These are phyloP conservation scores for Podarcis muralis DNA, from an alignment of 2,113 vertebrate genomes.

Conservation along the genomic window DNA sequence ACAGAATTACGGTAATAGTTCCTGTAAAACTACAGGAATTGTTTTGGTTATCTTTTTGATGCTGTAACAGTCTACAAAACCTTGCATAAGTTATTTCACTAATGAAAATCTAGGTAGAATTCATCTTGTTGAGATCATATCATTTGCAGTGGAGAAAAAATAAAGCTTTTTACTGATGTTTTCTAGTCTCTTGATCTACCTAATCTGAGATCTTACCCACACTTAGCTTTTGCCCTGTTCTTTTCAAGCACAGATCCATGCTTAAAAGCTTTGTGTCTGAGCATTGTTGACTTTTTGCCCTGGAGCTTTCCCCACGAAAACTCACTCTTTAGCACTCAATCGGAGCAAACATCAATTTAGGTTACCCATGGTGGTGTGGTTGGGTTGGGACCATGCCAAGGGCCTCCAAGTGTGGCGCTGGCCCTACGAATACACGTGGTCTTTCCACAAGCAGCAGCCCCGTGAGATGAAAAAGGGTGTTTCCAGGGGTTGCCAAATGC, in stretches of 20 bases:
- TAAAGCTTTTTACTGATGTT: not conserved
- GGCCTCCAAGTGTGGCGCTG: too few relatives aligned
- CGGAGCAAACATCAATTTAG: too few relatives aligned
- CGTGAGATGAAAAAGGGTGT: not conserved
- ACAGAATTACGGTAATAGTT: not conserved
- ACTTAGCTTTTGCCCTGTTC: too few relatives aligned
- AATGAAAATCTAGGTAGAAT: not conserved
- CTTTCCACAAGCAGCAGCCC: not conserved
- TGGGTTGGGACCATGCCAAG: too few relatives aligned
- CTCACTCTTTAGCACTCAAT: too few relatives aligned
- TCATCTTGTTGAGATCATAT: not conserved
- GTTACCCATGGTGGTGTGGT: too few relatives aligned
- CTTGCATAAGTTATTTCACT: not conserved
- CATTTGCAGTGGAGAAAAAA: not conserved
- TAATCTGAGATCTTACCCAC: not conserved
- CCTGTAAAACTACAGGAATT: not conserved
- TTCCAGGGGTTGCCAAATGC: not conserved
- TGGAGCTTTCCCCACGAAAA: too few relatives aligned
- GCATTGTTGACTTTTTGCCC: too few relatives aligned
- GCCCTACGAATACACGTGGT: not conserved
- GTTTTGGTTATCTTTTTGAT: not conserved
- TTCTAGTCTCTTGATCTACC: not conserved
- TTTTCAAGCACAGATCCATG: too few relatives aligned
- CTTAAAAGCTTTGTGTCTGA: too few relatives aligned
- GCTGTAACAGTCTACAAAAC: not conserved